A percentile compares a stretch with the other conserved stretches of the same genome.
These are phyloP conservation scores for Umimayanthus kanabou DNA, from an alignment of 92 coral and sea anemone species.

Conservation along the genomic window DNA sequence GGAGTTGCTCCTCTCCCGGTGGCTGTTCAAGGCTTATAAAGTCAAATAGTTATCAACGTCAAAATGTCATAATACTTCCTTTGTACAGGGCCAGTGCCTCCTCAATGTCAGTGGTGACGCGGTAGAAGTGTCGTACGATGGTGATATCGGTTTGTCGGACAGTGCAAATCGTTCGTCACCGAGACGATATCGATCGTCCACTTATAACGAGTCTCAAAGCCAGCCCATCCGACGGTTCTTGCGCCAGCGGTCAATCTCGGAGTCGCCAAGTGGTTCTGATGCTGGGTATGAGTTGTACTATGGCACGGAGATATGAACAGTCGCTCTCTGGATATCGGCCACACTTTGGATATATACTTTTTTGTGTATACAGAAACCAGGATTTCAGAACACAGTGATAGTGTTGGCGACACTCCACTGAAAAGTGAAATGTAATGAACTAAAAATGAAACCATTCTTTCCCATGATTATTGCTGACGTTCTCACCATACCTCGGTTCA, in stretches of 20 bases:
- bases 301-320: conserved; percentile 25
- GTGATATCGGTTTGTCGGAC: conserved; percentile 42
- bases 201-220: conserved; percentile 59
- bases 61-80: background rate
- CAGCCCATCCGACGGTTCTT: conserved; percentile 55
- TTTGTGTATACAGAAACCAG: too few relatives aligned
- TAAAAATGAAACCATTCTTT: background rate
- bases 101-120: conserved; percentile 95
- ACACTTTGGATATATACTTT: background rate
- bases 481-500: background rate
- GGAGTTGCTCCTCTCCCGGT: background rate
- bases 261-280: conserved; percentile 26
- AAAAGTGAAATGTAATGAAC: background rate
- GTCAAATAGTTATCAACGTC: background rate
- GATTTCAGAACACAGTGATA: too few relatives aligned
- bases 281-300: background rate
- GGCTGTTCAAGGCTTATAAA: too few relatives aligned
- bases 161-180: conserved; percentile 65
- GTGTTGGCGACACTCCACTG: background rate
- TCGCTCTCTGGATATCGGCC: background rate
- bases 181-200: conserved; percentile 64
- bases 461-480: background rate
- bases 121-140: conserved; percentile 81
- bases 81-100: conserved; percentile 82
- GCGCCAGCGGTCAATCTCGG: conserved; percentile 75